phyloP scores from a whole-genome alignment of 2,113 vertebrate genomes.

The Dicrurus megarhynchus region DNA sequence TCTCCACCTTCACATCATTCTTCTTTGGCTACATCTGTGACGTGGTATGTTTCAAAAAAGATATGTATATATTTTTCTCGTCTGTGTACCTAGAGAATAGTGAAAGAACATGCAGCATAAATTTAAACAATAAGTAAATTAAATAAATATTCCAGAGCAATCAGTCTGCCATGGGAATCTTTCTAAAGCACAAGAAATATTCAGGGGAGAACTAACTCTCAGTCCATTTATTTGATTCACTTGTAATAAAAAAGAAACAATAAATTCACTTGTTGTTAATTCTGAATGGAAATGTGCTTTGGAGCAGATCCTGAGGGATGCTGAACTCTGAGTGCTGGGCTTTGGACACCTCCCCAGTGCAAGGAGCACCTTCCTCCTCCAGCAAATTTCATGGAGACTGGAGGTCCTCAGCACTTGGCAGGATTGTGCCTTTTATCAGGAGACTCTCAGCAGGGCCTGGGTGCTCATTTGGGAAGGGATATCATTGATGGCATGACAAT shows the following conservation, averaged over 20 bases:
- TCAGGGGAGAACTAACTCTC: slow-evolving; percentile 18
- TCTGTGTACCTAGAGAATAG: neutral
- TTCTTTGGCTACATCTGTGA: neutral
- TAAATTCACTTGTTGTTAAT: neutral
- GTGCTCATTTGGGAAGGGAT: neutral
- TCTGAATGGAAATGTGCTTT: neutral
- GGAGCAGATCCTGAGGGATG: neutral
- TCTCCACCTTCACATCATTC: neutral
- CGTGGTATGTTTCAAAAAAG: neutral
- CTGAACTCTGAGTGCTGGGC: neutral
- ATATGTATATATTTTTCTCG: neutral
- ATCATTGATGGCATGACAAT: neutral
- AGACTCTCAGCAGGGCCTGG: neutral
- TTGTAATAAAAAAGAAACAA: neutral
- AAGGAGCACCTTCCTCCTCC: neutral
- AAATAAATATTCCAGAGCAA: slow-evolving; percentile 26
- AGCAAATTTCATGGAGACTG: neutral
- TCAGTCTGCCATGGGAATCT: slow-evolving; percentile 8
- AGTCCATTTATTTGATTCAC: slow-evolving; percentile 9
- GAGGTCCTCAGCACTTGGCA: neutral
- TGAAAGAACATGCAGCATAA: neutral
- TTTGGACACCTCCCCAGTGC: neutral
- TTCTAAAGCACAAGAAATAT: slow-evolving; percentile 2
- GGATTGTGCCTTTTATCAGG: neutral
- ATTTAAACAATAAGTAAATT: slow-evolving; percentile 28